Base-by-base conservation (phyloP, 2,888 invertebrate species). In the Galerucella nymphaeae region DNA sequence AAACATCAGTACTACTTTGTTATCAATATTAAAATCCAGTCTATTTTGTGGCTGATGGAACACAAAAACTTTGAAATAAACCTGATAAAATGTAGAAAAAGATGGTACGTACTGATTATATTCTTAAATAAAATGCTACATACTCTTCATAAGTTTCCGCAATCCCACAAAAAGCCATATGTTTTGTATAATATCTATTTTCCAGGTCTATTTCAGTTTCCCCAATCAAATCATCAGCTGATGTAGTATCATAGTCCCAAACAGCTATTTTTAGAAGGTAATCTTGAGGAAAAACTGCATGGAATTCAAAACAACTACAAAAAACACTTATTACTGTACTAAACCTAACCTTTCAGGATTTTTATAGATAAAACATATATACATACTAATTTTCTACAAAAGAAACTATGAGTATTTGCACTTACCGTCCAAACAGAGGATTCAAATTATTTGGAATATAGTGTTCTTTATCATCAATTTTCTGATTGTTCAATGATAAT, bases 141-240 rank as follows among this genome's bases (percentile, higher is more conserved):
- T 85, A 94, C 94, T 88, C 86, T 70, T 90, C 89, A 82, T 94
- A 97, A 81, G 90, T 90, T 57, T 88, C 87, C 0, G 94, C 85
- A 14, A 97, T 84, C 0, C 97, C 97, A 80, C 96, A 93, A 3
- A 90, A 89, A 0, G 94, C 96, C 72, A 94, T 88, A 83, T 96
- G 95, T 77, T 90, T 90, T 18, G 93, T 92, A 83, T 94, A 95
- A 83, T 93, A 93, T 73, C 97, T 90, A 85, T 96, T 94, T 87
- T 97, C 97, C 62, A 97, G 87, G 85, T 97, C 97, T 75, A 97
- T 92, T 74, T 87, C 88, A 0, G 96, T 97, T 80, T 91, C 92
- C 0, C 97, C 97, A 79, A 97, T 95, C 10, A 96, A 85, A 82
- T 95, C 94, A 82, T 96, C 94, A 2, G 88, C 84, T 1, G 90